A percentile compares a stretch with the other conserved stretches of the same genome.
Evolutionary conservation across 2,113 vertebrate genomes (phyloP).

Genomic region (Pseudopipra pipra): DNA sequence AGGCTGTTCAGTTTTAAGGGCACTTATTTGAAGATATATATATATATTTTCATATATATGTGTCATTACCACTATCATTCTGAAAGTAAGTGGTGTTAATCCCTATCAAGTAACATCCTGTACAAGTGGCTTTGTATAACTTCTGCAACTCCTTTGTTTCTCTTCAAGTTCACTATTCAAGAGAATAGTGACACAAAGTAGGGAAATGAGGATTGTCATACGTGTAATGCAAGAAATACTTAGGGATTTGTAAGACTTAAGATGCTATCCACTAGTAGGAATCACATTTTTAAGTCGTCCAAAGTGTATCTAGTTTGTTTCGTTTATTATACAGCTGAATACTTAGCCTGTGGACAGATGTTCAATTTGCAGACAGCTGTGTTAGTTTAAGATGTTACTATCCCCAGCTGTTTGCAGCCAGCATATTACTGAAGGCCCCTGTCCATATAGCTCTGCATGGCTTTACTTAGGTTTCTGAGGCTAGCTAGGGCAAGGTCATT

Average conservation of each 20-base stretch:
- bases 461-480: neutral
- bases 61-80: neutral
- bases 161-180: neutral
- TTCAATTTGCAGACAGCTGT: conserved; percentile 37
- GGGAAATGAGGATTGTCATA: neutral
- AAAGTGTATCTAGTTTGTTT: neutral
- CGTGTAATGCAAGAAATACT: neutral
- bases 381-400: conserved; percentile 38
- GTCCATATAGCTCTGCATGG: neutral
- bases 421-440: neutral
- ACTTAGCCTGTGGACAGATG: conserved; percentile 19
- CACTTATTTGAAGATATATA: neutral
- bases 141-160: neutral
- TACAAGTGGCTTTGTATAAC: neutral
- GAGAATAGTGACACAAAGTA: neutral
- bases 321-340: neutral
- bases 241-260: conserved; percentile 1
- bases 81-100: neutral
- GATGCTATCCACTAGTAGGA: neutral
- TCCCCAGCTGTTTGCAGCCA: conserved; percentile 16
- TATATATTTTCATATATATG: neutral
- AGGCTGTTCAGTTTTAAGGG: neutral
- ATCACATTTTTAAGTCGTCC: neutral
- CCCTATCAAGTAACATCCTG: neutral
- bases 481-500: neutral